Conservation (phyloP, 2,888 invertebrate genomes). For the Platerodrilus igneus region DNA sequence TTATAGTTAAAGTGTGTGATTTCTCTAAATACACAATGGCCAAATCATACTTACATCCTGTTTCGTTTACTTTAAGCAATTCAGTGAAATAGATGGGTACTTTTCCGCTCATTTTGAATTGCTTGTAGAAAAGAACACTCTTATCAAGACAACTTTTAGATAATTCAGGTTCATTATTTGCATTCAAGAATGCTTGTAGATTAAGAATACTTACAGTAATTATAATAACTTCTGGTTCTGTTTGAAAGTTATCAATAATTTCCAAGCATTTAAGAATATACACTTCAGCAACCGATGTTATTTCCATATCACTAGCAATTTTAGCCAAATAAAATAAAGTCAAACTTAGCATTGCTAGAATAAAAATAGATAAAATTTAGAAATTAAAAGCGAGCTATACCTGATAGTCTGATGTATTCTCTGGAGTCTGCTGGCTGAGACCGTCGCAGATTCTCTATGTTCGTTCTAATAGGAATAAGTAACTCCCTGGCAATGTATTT, state of each 20-base stretch:
- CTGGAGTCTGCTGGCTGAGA: conserved; percentile 39
- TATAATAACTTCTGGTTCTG: conserved; percentile 59
- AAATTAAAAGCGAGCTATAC: conserved; percentile 28
- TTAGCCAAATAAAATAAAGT: conserved; percentile 69
- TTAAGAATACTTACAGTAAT: conserved; percentile 68
- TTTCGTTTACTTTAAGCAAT: conserved; percentile 52
- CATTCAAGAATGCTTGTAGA: conserved; percentile 78
- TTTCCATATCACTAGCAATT: conserved; percentile 78
- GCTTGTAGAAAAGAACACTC: conserved; percentile 62
- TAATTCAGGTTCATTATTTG: conserved; percentile 62
- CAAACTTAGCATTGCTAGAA: conserved; percentile 56
- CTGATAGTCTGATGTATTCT: conserved; percentile 40
- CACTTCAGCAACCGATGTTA: conserved; percentile 66
- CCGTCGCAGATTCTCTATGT: conserved; percentile 52
- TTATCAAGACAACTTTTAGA: conserved; percentile 63
- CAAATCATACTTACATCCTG: conserved; percentile 51
- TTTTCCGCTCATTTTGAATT: conserved; percentile 55
- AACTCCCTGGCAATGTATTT: conserved; percentile 77
- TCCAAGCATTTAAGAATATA: conserved; percentile 62
- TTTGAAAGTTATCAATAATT: conserved; percentile 52
- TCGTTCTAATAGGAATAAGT: conserved; percentile 58
- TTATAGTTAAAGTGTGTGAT: conserved; percentile 76
- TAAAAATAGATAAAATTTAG: conserved; percentile 5
- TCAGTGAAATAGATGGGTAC: conserved; percentile 57
- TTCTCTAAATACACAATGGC: conserved; percentile 64